phyloP scores from a whole-genome alignment of 2,888 invertebrate species.

The Rutpela maculata region DNA sequence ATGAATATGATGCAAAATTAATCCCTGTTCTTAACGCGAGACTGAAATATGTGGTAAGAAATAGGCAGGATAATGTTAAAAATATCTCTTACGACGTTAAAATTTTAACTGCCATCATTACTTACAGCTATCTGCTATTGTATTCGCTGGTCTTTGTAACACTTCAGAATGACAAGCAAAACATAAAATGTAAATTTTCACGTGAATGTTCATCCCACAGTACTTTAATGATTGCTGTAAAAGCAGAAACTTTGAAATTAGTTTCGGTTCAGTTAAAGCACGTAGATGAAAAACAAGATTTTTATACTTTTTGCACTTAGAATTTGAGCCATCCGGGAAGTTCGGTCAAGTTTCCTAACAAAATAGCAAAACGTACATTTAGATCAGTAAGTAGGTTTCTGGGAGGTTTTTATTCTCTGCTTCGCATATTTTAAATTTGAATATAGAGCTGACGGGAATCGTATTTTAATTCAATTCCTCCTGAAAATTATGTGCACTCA shows the following conservation, averaged over 20 bases:
- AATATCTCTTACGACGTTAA: slow-evolving; percentile 24
- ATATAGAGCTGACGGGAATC: neutral
- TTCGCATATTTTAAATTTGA: slow-evolving; percentile 4
- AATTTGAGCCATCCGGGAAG: slow-evolving; percentile 20
- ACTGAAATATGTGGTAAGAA: slow-evolving; percentile 12
- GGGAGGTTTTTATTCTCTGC: neutral
- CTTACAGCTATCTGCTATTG: slow-evolving; percentile 24
- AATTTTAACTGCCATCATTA: slow-evolving; percentile 35
- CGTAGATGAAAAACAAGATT: slow-evolving; percentile 27
- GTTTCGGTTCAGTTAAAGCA: slow-evolving; percentile 24
- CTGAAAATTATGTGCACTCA: slow-evolving; percentile 15
- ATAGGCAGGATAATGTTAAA: slow-evolving; percentile 25
- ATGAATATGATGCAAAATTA: slow-evolving; percentile 15
- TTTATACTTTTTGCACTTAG: slow-evolving; percentile 2
- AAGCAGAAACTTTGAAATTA: slow-evolving; percentile 30
- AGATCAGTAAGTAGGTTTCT: slow-evolving; percentile 21
- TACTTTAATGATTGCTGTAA: slow-evolving; percentile 25
- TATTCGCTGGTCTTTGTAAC: slow-evolving; percentile 15
- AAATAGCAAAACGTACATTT: slow-evolving; percentile 25
- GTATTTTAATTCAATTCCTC: slow-evolving; percentile 14
- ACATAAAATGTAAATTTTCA: slow-evolving; percentile 31
- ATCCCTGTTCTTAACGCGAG: slow-evolving; percentile 13
- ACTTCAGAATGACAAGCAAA: slow-evolving; percentile 26
- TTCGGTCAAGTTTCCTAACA: slow-evolving; percentile 27
- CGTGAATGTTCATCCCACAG: slow-evolving; percentile 19